Evolutionary conservation across 2,797 vertebrate species (phyloP).

Genomic region (Tiaroga cobitis): DNA sequence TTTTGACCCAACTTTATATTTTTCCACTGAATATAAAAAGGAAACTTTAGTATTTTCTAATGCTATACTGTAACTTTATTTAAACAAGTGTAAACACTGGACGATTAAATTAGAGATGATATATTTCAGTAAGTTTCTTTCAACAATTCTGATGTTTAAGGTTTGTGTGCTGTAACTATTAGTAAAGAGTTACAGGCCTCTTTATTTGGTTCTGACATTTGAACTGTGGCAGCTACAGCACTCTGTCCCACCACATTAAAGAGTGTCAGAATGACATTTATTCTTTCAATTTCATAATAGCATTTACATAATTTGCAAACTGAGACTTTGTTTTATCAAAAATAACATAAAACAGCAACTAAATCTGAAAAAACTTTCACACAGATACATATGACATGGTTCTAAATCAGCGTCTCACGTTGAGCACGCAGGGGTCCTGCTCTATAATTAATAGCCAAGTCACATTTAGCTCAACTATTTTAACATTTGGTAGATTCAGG

Average conservation of each 20-base stretch:
- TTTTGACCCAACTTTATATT: neutral
- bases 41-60: no score
- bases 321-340: neutral
- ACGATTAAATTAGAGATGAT: neutral
- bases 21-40: no score
- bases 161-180: neutral
- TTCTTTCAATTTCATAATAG: neutral
- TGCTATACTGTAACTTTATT: no score
- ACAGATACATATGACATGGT: neutral
- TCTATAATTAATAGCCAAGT: constrained; percentile 12
- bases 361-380: neutral
- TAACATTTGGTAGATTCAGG: neutral
- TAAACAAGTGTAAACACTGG: no score
- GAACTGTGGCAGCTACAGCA: neutral
- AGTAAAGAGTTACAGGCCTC: neutral
- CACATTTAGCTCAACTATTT: constrained; percentile 24
- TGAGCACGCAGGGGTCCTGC: neutral
- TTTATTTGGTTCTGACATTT: neutral
- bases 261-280: neutral
- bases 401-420: neutral
- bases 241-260: neutral
- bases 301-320: neutral
- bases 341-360: neutral
- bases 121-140: neutral
- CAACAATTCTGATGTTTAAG: neutral